Conservation (phyloP, 2,888 invertebrate genomes). For the Acleris cristana region DNA sequence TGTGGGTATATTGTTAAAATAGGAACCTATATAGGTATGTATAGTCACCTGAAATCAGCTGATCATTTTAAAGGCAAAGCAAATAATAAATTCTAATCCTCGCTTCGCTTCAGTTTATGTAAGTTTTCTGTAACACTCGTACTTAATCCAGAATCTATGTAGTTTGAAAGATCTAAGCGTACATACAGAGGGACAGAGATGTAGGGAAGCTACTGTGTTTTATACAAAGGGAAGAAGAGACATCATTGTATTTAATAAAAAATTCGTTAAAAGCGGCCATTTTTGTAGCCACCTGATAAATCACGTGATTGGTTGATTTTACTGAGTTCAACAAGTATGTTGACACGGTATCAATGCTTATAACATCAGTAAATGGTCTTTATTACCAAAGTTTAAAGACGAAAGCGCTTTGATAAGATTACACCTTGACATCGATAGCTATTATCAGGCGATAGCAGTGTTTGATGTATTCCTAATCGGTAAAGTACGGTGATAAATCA, state of each 20-base stretch:
- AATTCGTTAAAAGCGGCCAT: not conserved
- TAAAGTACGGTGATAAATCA: conserved; percentile 6
- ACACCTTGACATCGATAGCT: conserved; percentile 66
- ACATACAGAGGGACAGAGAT: too few species aligned
- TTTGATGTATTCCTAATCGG: conserved; percentile 42
- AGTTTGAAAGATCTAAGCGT: too few species aligned
- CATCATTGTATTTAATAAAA: not conserved
- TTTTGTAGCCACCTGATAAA: not conserved
- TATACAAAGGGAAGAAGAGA: too few species aligned
- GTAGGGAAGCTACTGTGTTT: too few species aligned
- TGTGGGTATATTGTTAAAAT: too few species aligned
- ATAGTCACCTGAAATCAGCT: too few species aligned
- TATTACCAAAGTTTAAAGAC: conserved; percentile 42
- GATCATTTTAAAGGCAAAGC: too few species aligned
- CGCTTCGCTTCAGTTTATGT: too few species aligned
- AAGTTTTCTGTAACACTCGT: too few species aligned
- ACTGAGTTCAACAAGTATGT: conserved; percentile 10
- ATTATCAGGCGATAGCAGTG: conserved; percentile 41
- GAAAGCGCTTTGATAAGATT: conserved; percentile 42
- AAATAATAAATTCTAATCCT: too few species aligned
- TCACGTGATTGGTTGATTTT: conserved; percentile 17
- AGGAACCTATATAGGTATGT: too few species aligned
- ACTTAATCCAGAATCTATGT: too few species aligned
- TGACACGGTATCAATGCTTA: not conserved
- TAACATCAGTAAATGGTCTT: conserved; percentile 4